A percentile compares a stretch with the other conserved stretches of the same genome.
Conservation (phyloP, 2,888 invertebrate genomes). For the Drosophila ustulata region DNA sequence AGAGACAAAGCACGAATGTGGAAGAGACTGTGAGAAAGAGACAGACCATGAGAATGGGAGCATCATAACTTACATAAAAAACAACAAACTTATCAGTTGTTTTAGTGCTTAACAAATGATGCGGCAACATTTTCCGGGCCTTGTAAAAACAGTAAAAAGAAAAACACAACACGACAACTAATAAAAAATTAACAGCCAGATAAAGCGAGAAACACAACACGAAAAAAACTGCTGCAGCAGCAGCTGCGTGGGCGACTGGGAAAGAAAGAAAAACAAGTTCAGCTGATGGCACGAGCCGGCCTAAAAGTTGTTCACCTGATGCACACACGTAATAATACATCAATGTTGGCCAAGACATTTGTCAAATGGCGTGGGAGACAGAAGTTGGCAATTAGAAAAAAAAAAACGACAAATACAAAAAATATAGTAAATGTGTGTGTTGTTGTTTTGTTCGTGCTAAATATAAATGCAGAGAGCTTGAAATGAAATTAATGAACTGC, state of each 20-base stretch:
- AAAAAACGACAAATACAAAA: constrained; percentile 14
- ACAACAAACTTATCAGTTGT: constrained; percentile 44
- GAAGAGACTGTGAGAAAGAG: background rate
- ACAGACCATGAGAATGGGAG: constrained; percentile 13
- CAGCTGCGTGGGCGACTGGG: constrained; percentile 56
- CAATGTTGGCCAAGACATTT: constrained; percentile 59
- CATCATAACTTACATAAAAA: constrained; percentile 43
- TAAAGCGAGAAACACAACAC: constrained; percentile 43
- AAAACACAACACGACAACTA: constrained; percentile 55
- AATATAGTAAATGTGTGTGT: background rate
- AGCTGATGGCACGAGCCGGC: constrained; percentile 56
- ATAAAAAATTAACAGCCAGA: constrained; percentile 67
- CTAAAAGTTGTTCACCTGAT: constrained; percentile 49
- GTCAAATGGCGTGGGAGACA: constrained; percentile 35
- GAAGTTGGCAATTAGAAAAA: constrained; percentile 59
- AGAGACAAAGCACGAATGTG: background rate
- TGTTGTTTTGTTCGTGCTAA: constrained; percentile 46
- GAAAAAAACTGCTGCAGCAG: constrained; percentile 7
- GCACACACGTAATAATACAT: constrained; percentile 48
- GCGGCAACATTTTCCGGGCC: constrained; percentile 46
- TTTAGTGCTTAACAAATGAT: constrained; percentile 64
- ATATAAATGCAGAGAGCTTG: constrained; percentile 53
- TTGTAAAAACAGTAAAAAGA: constrained; percentile 11
- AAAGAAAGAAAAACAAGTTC: constrained; percentile 25
- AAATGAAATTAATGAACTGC: constrained; percentile 78